These are phyloP conservation scores for Psophia crepitans DNA, from an alignment of 2,113 vertebrate genomes.

Conservation along the genomic window DNA sequence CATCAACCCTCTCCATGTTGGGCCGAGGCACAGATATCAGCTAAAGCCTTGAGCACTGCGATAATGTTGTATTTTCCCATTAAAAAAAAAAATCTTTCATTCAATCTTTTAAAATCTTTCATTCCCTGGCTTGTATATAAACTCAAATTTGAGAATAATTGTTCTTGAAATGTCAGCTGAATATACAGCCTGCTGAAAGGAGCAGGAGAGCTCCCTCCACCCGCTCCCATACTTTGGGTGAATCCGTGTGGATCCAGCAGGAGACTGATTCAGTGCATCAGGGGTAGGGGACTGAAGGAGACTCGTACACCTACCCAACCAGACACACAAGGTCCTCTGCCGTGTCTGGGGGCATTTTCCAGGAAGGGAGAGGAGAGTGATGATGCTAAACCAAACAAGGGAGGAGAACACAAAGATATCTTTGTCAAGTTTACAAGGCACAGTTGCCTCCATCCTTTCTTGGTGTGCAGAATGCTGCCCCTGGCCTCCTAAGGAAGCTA, in stretches of 20 bases:
- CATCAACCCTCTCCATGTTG: background rate
- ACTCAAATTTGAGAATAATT: slow-evolving; percentile 43
- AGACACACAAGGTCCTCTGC: slow-evolving; percentile 17
- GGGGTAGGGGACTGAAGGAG: background rate
- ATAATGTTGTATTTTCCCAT: background rate
- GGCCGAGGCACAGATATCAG: background rate
- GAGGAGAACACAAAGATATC: slow-evolving; percentile 37
- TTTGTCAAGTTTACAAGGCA: slow-evolving; percentile 47
- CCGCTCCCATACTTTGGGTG: slow-evolving; percentile 33
- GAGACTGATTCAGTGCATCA: slow-evolving; percentile 30
- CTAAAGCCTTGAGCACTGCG: background rate
- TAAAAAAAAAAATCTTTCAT: background rate
- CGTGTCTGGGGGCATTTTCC: background rate
- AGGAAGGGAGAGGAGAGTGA: background rate
- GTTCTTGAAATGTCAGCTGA: slow-evolving; percentile 22
- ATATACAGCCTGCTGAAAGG: background rate
- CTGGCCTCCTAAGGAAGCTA: slow-evolving; percentile 27
- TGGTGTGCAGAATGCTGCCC: slow-evolving; percentile 9
- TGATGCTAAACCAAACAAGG: background rate
- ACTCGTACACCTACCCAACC: background rate
- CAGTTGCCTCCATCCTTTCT: slow-evolving; percentile 46
- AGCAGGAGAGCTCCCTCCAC: background rate
- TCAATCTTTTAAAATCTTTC: background rate
- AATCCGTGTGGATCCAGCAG: slow-evolving; percentile 42
- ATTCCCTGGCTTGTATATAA: background rate